Percentiles rank a stretch among this genome's conserved stretches.
Evolutionary conservation across 2,888 invertebrate genomes (phyloP).

Genomic region (Thymelicus sylvestris): DNA sequence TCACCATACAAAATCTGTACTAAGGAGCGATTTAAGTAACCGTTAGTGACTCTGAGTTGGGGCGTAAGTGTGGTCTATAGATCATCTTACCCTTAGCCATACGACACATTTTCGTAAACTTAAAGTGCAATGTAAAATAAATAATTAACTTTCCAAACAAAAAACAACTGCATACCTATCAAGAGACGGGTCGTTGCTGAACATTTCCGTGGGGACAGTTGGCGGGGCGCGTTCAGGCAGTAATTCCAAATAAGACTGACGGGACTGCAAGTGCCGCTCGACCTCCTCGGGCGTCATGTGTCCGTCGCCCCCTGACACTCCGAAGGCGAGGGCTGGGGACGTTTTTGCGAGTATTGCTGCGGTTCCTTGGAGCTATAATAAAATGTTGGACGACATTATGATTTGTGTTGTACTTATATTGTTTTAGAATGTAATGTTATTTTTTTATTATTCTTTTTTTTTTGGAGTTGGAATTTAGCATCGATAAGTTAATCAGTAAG

Average conservation of each 20-base stretch:
- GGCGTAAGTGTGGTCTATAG: too few relatives aligned
- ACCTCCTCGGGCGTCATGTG: slow-evolving; percentile 97
- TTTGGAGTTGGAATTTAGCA: neutral
- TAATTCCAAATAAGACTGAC: slow-evolving; percentile 91
- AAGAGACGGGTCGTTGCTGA: slow-evolving; percentile 95
- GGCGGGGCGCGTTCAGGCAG: slow-evolving; percentile 94
- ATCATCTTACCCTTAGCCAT: too few relatives aligned
- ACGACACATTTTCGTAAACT: too few relatives aligned
- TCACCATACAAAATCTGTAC: too few relatives aligned
- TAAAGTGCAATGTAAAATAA: too few relatives aligned
- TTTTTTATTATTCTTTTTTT: neutral
- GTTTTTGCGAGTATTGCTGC: slow-evolving; percentile 80
- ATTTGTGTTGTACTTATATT: neutral
- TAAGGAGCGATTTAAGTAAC: too few relatives aligned
- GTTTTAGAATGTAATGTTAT: neutral
- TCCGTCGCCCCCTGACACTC: slow-evolving; percentile 85
- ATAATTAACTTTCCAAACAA: too few relatives aligned
- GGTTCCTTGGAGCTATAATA: slow-evolving; percentile 80
- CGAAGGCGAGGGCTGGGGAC: slow-evolving; percentile 78
- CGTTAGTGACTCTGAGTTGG: too few relatives aligned
- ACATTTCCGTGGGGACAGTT: slow-evolving; percentile 96
- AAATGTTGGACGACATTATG: slow-evolving; percentile 6
- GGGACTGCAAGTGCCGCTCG: slow-evolving; percentile 94
- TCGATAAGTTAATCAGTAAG: neutral
- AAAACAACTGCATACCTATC: slow-evolving; percentile 86